Base-by-base conservation (phyloP, 2,888 invertebrate species). In the Hydraecia micacea region DNA sequence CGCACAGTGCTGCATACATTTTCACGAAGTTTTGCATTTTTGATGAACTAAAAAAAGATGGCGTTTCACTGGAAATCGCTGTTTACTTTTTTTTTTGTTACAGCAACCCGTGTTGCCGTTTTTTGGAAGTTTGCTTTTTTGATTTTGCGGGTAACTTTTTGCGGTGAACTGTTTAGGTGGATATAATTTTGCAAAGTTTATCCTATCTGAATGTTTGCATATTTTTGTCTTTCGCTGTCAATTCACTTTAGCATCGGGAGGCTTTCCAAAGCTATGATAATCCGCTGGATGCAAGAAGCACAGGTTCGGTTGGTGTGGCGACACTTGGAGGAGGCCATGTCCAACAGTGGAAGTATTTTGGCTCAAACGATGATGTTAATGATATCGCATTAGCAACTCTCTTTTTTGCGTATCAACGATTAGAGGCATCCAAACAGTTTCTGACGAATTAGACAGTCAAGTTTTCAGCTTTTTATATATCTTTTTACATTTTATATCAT, bases 21-120 rank as follows among this genome's bases (percentile, higher is more conserved):
- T 95, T 93, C 95, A 94, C 95, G 92, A 94, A 95, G 92, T 95
- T 87, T 95, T 95, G 94, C 95, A 96, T 96, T 94, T 95, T 95
- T 96, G 95, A 96, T 95, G 95, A 95, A 94, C 93, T 90, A 92
- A 93, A 93, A 93, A 93, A 92, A 89, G 87, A 86, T 85, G 79
- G 80, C 85, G 86, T 89, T 89, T 86, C 88, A 70, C 83, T 79
- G 87, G 85, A 91, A 91, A 91, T 87, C 87, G 88, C 78, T 88
- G 89, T 87, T 90, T 90, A 86, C 87, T 91, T 25, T 88, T 90
- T 90, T 90, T 89, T 81, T 90, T 90, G 86, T 58, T 49, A 58
- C 42, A 15, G 36, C 73, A 63, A 77, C 42, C 77, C 25, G 25
- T 69, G 83, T 79, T 82, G 75, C 83, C 52, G 36, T 49, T 81